Percentiles rank a stretch among this genome's conserved stretches.
Conservation (phyloP, 2,888 invertebrate species). For the Sabatieria punctata region DNA sequence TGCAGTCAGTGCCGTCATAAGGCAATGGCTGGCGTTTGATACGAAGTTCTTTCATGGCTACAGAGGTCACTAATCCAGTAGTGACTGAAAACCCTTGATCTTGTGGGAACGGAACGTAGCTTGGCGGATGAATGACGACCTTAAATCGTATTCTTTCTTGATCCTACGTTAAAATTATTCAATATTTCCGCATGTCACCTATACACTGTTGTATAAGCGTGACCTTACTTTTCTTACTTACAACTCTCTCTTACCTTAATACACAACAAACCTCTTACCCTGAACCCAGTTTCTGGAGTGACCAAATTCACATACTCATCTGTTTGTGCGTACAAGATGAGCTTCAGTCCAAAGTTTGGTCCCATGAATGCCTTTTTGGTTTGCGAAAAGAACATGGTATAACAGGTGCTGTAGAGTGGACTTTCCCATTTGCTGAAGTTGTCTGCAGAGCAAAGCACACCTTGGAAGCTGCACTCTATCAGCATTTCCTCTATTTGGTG, state of each 20-base stretch:
- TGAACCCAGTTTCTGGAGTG: slow-evolving; percentile 4
- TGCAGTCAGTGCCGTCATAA: slow-evolving; percentile 8
- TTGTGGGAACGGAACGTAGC: slow-evolving; percentile 8
- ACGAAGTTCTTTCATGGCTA: slow-evolving; percentile 1
- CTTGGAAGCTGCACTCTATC: slow-evolving; percentile 1
- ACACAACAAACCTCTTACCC: too few species aligned
- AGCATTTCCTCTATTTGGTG: slow-evolving; percentile 4
- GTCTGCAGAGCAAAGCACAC: not conserved
- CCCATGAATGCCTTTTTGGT: slow-evolving; percentile 1
- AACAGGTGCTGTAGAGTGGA: slow-evolving; percentile 6
- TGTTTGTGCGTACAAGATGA: slow-evolving; percentile 4
- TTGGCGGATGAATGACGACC: slow-evolving; percentile 6
- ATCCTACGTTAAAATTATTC: too few species aligned
- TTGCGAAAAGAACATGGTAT: slow-evolving; percentile 4
- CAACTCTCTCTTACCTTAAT: too few species aligned
- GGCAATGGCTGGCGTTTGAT: slow-evolving; percentile 8
- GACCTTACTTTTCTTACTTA: too few species aligned
- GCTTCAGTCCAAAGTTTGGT: slow-evolving; percentile 3
- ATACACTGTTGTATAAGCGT: too few species aligned
- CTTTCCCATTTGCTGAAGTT: slow-evolving; percentile 2
- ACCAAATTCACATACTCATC: slow-evolving; percentile 1
- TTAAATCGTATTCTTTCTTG: too few species aligned
- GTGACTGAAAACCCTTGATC: slow-evolving; percentile 8
- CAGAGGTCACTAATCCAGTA: slow-evolving; percentile 6
- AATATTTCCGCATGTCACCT: too few species aligned